Evolutionary conservation across 2,888 invertebrate species (phyloP), one percentile per base, ranked within the genome.

Genomic region (Lathronympha strigana): DNA sequence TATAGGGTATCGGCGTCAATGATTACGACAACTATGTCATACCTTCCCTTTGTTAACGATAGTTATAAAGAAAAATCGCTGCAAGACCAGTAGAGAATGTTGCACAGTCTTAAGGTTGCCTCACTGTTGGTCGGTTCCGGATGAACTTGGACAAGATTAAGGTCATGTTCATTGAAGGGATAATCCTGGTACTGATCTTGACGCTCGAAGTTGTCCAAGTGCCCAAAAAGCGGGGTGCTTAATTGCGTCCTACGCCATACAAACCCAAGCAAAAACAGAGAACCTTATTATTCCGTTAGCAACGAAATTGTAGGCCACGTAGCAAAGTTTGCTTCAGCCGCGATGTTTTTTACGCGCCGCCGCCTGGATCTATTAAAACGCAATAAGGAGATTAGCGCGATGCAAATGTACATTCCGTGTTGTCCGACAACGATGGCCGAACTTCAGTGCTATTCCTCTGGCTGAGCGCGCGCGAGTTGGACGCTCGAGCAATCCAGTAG

Each of bases 331-430:
- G 45, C 28, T 28, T 31, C 11, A 15, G 15, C 45, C n/a, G 31
- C 5, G 47, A 23, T 45, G 45, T 45, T 57, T 64, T 58, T 60
- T 53, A 45, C 6, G 60, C 19, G 21, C 31, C 25, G 38, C 25
- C n/a, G n/a, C n/a, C n/a, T 28, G 50, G 47, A 36, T 19, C 45
- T 54, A 66, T 54, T 66, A 61, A 66, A 66, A 53, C 36, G 61
- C 66, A 40, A 60, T 60, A 64, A 66, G 47, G 54, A 47, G 66
- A 66, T 66, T 61, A 63, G 57, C 33, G 28, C 53, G 36, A 53
- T 23, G 60, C 60, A 66, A 66, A 66, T 66, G 66, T 66, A 66
- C 54, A 47, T 66, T 60, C 38, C 66, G 54, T 66, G 61, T 66
- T 54, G 66, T 61, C 53, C 40, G 36, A 66, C 66, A 66, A 40